These are phyloP conservation scores for Pantelozetes paolii DNA, from an alignment of 2,888 invertebrate species.

Conservation along the genomic window DNA sequence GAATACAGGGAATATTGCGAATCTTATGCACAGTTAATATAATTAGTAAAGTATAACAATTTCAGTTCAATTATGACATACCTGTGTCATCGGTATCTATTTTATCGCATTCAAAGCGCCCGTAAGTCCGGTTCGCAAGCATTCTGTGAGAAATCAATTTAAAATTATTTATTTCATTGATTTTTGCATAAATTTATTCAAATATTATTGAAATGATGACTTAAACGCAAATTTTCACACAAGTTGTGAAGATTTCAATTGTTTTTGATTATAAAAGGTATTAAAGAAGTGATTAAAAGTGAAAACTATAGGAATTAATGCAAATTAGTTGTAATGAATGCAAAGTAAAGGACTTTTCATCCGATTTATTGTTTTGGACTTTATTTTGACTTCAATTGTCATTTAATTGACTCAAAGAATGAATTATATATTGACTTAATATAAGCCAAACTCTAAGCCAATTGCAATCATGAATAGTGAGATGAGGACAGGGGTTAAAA, in stretches of 20 bases:
- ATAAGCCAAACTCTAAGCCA: not conserved
- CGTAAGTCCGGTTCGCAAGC: conserved; percentile 41
- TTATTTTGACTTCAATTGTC: not conserved
- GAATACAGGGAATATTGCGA: conserved; percentile 66
- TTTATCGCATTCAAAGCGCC: conserved; percentile 46
- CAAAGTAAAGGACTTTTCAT: not conserved
- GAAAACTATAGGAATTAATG: not conserved
- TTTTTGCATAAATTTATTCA: too few species aligned
- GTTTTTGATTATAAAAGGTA: too few species aligned
- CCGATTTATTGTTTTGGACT: not conserved
- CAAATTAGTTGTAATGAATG: not conserved
- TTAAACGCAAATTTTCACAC: too few species aligned
- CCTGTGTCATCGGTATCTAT: conserved; percentile 58
- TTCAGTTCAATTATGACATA: conserved; percentile 25
- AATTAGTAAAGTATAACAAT: not conserved
- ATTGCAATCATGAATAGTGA: not conserved
- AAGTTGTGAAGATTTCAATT: too few species aligned
- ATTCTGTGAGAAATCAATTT: not conserved
- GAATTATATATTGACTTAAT: not conserved
- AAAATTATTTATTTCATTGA: not conserved
- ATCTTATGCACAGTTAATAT: conserved; percentile 54
- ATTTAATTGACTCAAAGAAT: not conserved
- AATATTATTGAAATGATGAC: too few species aligned
- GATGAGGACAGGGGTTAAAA: too few species aligned
- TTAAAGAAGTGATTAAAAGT: too few species aligned